Evolutionary conservation across 2,113 vertebrate species (phyloP), one percentile per base, ranked within the genome.

Genomic region (Tringa solitaria): DNA sequence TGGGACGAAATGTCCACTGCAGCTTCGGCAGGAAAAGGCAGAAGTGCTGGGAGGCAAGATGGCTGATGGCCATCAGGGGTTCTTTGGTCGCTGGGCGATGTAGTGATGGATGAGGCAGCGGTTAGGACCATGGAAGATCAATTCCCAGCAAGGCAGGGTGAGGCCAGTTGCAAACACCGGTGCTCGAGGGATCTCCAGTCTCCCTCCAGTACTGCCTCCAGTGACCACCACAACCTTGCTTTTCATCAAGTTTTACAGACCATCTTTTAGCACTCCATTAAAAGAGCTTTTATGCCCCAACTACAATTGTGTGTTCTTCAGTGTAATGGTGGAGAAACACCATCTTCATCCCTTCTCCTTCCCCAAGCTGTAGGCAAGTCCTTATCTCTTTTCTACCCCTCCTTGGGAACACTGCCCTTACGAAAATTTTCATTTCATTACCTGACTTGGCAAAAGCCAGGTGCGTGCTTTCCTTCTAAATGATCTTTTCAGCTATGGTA

Each of bases 11-110:
- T 83, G 46, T 51, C 93, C 81, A 54, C 37, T 89, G 53, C 51
- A 92, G 76, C 60, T 95, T 76, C 30, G 65, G 60, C 53, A 77
- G 37, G 43, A 78, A 65, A 96, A 87, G 61, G 35, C 73, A 87
- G 76, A 91, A 93, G 63, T 5, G 35, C 51, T 4, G 7, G 74
- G 63, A 94, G 30, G 23, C 48, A 72, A 57, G 30, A 78, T 16
- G 39, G 84, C 65, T 76, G 60, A 92, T 79, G 68, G 63, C 64
- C 83, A 10, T 6, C 4, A 22, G 2, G 15, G 37, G 57, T 37
- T 84, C 39, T 84, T 90, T 91, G 82, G 74, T 37, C 0, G 4
- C 51, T 7, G 22, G n/a, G n/a, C 70, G 82, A 72, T 65, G 87
- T 32, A 64, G 27, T 22, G 86, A 51, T 59, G 32, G 64, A 74